Conservation (phyloP, 2,113 vertebrate genomes). For the Oplegnathus fasciatus region DNA sequence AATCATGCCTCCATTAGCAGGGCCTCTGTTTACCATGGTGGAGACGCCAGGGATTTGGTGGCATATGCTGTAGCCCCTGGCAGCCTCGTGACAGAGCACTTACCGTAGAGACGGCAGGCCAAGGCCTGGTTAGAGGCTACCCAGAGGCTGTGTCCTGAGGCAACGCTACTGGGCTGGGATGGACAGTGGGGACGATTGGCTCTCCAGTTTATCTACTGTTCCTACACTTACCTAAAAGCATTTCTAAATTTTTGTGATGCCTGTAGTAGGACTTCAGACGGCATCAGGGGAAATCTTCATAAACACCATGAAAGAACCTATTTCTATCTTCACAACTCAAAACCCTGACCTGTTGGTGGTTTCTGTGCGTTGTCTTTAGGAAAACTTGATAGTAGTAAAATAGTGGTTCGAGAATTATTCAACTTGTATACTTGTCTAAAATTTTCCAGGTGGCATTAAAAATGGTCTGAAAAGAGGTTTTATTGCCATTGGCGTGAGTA, state of each 20-base stretch:
- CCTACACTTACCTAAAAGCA: constrained; percentile 53
- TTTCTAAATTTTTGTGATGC: constrained; percentile 35
- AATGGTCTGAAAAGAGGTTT: neutral
- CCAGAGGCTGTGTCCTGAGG: constrained; percentile 85
- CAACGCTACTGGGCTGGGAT: constrained; percentile 72
- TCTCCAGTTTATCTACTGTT: constrained; percentile 54
- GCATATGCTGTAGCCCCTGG: constrained; percentile 86
- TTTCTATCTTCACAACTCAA: constrained; percentile 5
- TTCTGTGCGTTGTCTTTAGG: constrained; percentile 2
- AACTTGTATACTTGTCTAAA: neutral
- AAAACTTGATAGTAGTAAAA: neutral
- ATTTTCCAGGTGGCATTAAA: neutral
- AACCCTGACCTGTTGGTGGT: constrained; percentile 8
- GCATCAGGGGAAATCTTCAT: constrained; percentile 7
- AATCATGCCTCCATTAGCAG: constrained; percentile 82
- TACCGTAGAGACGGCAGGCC: constrained; percentile 81
- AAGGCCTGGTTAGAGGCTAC: constrained; percentile 80
- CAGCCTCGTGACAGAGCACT: constrained; percentile 87
- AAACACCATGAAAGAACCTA: neutral
- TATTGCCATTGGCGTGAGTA: neutral
- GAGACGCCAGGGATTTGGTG: constrained; percentile 85
- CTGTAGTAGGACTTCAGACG: constrained; percentile 18
- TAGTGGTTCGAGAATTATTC: neutral
- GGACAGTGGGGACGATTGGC: constrained; percentile 53
- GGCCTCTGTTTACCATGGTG: constrained; percentile 82